Conservation (phyloP, 2,113 vertebrate genomes). For the Struthidea cinerea region DNA sequence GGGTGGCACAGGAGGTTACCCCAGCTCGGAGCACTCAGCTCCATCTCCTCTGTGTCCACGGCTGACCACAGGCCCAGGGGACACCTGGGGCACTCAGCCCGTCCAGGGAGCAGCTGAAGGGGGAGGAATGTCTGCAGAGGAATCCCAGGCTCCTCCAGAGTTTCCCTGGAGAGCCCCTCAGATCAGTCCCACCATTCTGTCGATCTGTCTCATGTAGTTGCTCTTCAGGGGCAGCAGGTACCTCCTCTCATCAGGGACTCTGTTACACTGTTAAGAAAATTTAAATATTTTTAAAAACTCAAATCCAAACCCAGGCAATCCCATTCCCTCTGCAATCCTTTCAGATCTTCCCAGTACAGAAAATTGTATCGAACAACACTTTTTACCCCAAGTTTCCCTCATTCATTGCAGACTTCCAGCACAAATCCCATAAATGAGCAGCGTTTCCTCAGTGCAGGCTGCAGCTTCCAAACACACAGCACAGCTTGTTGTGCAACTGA, state of each 20-base stretch:
- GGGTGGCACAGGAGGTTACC: not conserved
- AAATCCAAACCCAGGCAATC: not conserved
- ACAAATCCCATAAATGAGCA: not conserved
- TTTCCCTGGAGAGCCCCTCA: constrained; percentile 53
- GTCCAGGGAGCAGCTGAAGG: not conserved
- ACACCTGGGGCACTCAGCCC: not conserved
- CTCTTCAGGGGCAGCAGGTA: constrained; percentile 91
- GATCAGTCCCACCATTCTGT: constrained; percentile 94
- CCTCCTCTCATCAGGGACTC: constrained; percentile 89
- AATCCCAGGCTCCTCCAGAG: not conserved
- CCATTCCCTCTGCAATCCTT: not conserved
- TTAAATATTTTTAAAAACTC: not conserved
- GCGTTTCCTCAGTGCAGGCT: not conserved
- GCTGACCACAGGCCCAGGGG: not conserved
- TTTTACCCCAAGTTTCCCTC: not conserved
- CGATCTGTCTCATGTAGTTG: constrained; percentile 96
- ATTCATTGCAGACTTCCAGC: not conserved
- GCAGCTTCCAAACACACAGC: not conserved
- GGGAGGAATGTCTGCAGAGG: not conserved
- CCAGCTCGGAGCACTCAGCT: not conserved
- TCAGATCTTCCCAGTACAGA: not conserved
- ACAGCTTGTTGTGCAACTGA: constrained; percentile 8
- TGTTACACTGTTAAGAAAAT: constrained; percentile 78
- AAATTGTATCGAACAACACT: rapidly evolving
- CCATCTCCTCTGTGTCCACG: not conserved